These are phyloP conservation scores for Octodon degus DNA, from an alignment of 2,113 vertebrate species.

Conservation along the genomic window DNA sequence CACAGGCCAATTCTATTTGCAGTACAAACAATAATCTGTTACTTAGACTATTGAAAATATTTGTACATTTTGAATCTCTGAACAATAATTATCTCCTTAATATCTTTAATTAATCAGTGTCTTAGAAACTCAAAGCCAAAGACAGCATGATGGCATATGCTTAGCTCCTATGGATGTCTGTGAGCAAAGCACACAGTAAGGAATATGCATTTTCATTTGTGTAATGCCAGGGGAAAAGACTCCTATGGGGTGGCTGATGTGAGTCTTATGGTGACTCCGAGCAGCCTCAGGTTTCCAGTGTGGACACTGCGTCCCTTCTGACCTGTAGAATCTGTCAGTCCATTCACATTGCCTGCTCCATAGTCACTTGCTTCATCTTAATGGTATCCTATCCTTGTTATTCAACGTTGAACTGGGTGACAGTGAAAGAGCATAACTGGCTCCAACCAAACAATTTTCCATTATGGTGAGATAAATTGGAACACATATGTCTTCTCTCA, in stretches of 20 bases:
- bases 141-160: not conserved
- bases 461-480: not conserved
- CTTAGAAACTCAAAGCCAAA: not conserved
- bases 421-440: not conserved
- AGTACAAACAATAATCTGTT: not conserved
- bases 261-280: not conserved
- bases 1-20: not conserved
- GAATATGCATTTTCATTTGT: not conserved
- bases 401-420: not conserved
- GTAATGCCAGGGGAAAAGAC: not conserved
- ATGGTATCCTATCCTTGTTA: not conserved
- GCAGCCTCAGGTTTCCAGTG: not conserved
- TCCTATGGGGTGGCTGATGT: not conserved
- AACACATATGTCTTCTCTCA: not conserved
- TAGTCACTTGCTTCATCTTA: not conserved
- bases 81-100: not conserved
- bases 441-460: not conserved
- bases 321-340: not conserved
- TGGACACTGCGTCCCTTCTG: not conserved
- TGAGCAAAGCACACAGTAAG: not conserved
- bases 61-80: conserved; percentile 2
- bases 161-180: not conserved
- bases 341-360: not conserved
- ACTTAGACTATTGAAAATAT: not conserved
- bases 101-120: not conserved